Base-by-base conservation (phyloP, 1,140 invertebrate genomes). In the Danaus melanippus region DNA sequence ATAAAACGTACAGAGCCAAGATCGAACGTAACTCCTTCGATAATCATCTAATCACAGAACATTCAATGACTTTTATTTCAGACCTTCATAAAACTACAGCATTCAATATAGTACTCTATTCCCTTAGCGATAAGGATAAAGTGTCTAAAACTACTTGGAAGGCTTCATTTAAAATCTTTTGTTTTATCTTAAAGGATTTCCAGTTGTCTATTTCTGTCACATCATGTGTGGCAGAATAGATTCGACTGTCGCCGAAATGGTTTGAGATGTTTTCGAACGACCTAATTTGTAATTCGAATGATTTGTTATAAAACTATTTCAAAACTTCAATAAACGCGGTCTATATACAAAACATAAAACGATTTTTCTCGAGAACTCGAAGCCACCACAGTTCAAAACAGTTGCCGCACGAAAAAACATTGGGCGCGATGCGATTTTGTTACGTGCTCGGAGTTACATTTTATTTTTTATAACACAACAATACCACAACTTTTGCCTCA, bases 41-140 rank as follows among this genome's bases (percentile, higher is more conserved):
- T 84, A 83, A 83, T 81, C 74, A 79, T 82, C 79, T 84, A 82
- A 84, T 82, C 81, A 77, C 71, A 72, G 72, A 79, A 79, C 77
- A 78, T 79, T 81, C 79, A 82, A 84, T 80, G 80, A 80, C 66
- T 79, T 78, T 84, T 79, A 82, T 76, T 76, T 70, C 64, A 65
- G 71, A 42, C 62, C 53, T 61, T 54, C 41, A 62, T 48, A 63
- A 56, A 62, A 17, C 3, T 12, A 12, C 17, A 40, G 40, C 59
- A 58, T 47, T 12, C 46, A 45, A 66, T 59, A 60, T 45, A 42
- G 40, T 21, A 10, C 12, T 55, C 50, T 50, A 60, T 57, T 17
- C 5, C 21, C 21, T 32, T 2, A 40, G 45, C 49, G 54, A 66
- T 67, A 76, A 66, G 63, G 67, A n/a, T 57, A 68, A 56, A 71